phyloP scores from a whole-genome alignment of 1,140 invertebrate genomes.

The Trachymyrmex cornetzi region DNA sequence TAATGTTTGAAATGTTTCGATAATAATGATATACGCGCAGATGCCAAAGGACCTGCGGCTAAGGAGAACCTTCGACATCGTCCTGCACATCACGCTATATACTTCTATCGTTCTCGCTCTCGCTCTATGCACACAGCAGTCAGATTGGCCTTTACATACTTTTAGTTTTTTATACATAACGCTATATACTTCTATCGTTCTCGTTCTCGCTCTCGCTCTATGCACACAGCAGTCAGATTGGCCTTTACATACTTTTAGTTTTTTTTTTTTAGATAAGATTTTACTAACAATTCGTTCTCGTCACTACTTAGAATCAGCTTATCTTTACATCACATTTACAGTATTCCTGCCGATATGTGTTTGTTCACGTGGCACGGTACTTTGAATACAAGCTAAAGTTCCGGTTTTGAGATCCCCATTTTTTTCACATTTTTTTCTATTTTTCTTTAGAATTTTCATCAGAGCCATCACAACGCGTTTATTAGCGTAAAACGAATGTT shows the following conservation, averaged over 20 bases:
- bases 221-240: slow-evolving; percentile 63
- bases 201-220: slow-evolving; percentile 52
- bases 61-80: not conserved
- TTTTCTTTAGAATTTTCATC: slow-evolving; percentile 64
- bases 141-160: slow-evolving; percentile 58
- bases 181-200: no score
- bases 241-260: slow-evolving; percentile 38
- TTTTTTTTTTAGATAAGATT: slow-evolving; percentile 55
- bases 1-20: slow-evolving; percentile 49
- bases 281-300: slow-evolving; percentile 65
- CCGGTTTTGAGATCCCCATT: not conserved
- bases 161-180: slow-evolving; percentile 24
- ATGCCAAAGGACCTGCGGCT: not conserved
- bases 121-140: slow-evolving; percentile 60
- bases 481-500: slow-evolving; percentile 64
- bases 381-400: slow-evolving; percentile 71
- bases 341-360: slow-evolving; percentile 77
- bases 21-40: slow-evolving; percentile 17
- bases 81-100: slow-evolving; percentile 26
- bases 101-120: slow-evolving; percentile 45
- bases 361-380: slow-evolving; percentile 74
- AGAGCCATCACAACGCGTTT: slow-evolving; percentile 65
- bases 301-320: slow-evolving; percentile 75
- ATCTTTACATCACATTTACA: slow-evolving; percentile 77
- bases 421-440: slow-evolving; percentile 9